phyloP scores from a whole-genome alignment of 2,797 vertebrate genomes.

The Betta splendens region DNA sequence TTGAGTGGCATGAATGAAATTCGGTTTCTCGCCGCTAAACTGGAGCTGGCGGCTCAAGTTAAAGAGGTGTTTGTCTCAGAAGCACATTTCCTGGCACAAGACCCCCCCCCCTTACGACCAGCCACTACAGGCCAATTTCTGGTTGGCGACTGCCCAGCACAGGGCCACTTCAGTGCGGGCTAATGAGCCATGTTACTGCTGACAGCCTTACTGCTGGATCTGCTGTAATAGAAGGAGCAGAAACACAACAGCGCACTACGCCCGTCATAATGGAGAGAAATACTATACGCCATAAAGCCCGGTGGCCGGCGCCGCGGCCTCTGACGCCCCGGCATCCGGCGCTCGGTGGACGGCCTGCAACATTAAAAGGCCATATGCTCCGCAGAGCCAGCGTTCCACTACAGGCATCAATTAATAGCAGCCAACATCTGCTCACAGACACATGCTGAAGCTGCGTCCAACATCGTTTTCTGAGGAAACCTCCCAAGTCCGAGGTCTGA shows the following conservation, averaged over 20 bases:
- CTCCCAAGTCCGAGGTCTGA: slow-evolving; percentile 12
- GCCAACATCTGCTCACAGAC: slow-evolving; percentile 10
- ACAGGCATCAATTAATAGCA: slow-evolving; percentile 30
- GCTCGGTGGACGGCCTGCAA: neutral
- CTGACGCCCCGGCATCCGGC: neutral
- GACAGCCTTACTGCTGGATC: neutral
- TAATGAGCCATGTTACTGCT: neutral
- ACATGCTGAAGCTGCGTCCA: slow-evolving; percentile 3
- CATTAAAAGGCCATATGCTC: slow-evolving; percentile 46
- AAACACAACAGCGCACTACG: neutral
- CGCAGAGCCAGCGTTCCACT: slow-evolving; percentile 19
- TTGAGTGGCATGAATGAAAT: too few species aligned
- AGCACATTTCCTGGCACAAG: too few species aligned
- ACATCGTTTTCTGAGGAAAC: slow-evolving; percentile 1
- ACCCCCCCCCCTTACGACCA: too few species aligned
- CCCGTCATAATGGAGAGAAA: neutral
- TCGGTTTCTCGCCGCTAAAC: too few species aligned
- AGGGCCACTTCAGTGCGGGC: neutral
- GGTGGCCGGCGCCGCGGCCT: neutral
- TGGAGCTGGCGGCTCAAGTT: too few species aligned
- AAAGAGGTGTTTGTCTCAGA: too few species aligned
- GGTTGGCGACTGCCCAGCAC: too few species aligned
- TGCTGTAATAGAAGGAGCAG: neutral
- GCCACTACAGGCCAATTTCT: too few species aligned
- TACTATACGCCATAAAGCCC: neutral